Percentiles rank a stretch among this genome's conserved stretches.
Conservation (phyloP, 2,888 invertebrate species). For the Labia minor region DNA sequence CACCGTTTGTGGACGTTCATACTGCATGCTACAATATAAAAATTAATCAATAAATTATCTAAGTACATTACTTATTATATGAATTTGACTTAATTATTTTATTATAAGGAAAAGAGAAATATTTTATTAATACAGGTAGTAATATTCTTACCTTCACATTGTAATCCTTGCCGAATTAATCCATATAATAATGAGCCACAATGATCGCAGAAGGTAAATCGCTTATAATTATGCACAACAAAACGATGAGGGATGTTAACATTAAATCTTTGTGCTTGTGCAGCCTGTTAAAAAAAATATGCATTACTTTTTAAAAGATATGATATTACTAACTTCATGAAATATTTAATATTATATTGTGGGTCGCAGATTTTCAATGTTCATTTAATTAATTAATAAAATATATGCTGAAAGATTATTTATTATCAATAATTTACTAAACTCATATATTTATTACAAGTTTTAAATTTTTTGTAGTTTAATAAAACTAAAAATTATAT, state of each 20-base stretch:
- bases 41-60: slow-evolving; percentile 13
- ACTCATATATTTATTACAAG: no score
- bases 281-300: slow-evolving; percentile 34
- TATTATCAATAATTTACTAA: no score
- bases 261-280: slow-evolving; percentile 76
- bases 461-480: no score
- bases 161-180: slow-evolving; percentile 88
- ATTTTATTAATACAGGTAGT: neutral
- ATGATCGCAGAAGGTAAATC: slow-evolving; percentile 99
- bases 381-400: neutral
- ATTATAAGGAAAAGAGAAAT: no score
- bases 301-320: neutral
- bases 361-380: neutral
- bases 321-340: slow-evolving; percentile 18
- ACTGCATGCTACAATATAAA: slow-evolving; percentile 58
- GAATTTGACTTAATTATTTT: no score
- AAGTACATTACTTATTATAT: neutral
- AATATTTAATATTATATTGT: neutral
- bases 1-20: slow-evolving; percentile 98
- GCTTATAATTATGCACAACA: slow-evolving; percentile 90
- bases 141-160: slow-evolving; percentile 65
- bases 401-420: neutral
- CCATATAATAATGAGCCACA: slow-evolving; percentile 97
- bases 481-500: no score
- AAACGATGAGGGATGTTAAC: slow-evolving; percentile 98